phyloP scores from a whole-genome alignment of 2,797 vertebrate species.

The Enteromius mattozi region DNA sequence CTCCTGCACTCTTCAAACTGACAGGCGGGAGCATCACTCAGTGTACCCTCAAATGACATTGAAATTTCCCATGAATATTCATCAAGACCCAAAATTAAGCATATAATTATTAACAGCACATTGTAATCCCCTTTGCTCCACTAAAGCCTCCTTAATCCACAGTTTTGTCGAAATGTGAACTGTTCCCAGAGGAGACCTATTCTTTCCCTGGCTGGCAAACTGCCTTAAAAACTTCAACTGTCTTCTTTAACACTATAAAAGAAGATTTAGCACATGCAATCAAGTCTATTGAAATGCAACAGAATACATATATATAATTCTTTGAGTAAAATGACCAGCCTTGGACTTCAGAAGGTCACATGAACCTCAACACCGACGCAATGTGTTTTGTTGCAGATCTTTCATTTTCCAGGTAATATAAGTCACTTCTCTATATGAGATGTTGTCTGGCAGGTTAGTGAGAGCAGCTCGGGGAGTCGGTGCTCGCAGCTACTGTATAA shows the following conservation, averaged over 20 bases:
- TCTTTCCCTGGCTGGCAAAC: constrained; percentile 51
- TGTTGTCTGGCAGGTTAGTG: background rate
- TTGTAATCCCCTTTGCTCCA: constrained; percentile 70
- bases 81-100: constrained; percentile 66
- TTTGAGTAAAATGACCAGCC: background rate
- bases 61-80: constrained; percentile 70
- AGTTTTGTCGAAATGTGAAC: constrained; percentile 70
- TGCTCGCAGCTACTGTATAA: constrained; percentile 39
- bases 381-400: background rate
- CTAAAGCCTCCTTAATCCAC: constrained; percentile 70
- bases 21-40: constrained; percentile 42
- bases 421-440: background rate
- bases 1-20: constrained; percentile 26
- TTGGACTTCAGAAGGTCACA: constrained; percentile 8
- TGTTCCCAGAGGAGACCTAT: constrained; percentile 62
- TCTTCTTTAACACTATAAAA: constrained; percentile 30
- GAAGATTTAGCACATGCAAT: constrained; percentile 1
- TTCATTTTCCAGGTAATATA: background rate
- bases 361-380: background rate
- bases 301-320: background rate
- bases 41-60: constrained; percentile 69
- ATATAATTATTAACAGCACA: constrained; percentile 73
- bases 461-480: background rate
- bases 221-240: constrained; percentile 55
- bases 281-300: background rate